Evolutionary conservation across 1,140 invertebrate genomes (phyloP), one percentile per base, ranked within the genome.

Genomic region (Aethina tumida): DNA sequence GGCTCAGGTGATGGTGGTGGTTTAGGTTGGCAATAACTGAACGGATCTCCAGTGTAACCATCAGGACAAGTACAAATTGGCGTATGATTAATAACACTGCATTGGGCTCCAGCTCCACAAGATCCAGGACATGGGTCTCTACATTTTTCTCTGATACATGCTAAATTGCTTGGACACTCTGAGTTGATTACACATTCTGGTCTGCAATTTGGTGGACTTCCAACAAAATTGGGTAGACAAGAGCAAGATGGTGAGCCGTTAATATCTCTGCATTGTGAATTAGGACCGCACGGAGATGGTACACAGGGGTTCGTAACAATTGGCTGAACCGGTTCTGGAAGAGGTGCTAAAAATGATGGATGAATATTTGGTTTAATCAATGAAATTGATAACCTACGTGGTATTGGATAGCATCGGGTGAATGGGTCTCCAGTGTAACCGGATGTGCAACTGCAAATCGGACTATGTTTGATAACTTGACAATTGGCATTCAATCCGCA

Each of bases 251-350:
- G 70, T 34, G 74, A 69, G 13, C 71, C 68, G 27, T 72, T 73
- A 12, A 79, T 68, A 35, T 79, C 73, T 8, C 73, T 68, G 53
- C 86, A 91, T 26, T 79, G 70, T 2, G 84, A 74, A 57, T 89
- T 84, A 0, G 80, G 73, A 2, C 87, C 87, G 61, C 87, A 92
- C 1, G 82, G 84, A 33, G 80, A 82, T 14, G 81, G 80, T 27
- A 78, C 47, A 49, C 84, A 89, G 12, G 81, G 81, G 57, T 84
- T 74, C 12, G 56, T 61, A 45, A 64, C 44, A 20, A 56, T 54
- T 27, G 65, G 67, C 27, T 55, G 52, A n/a, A 21, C 36, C 65
- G 65, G 36, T 62, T 67, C 41, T 19, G 14, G 12, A n/a, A 53
- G 37, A 59, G 59, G 55, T 59, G 67, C 55, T 58, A 65, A 10